phyloP scores from a whole-genome alignment of 2,888 invertebrate species.

The Ceratothoa steindachneri region DNA sequence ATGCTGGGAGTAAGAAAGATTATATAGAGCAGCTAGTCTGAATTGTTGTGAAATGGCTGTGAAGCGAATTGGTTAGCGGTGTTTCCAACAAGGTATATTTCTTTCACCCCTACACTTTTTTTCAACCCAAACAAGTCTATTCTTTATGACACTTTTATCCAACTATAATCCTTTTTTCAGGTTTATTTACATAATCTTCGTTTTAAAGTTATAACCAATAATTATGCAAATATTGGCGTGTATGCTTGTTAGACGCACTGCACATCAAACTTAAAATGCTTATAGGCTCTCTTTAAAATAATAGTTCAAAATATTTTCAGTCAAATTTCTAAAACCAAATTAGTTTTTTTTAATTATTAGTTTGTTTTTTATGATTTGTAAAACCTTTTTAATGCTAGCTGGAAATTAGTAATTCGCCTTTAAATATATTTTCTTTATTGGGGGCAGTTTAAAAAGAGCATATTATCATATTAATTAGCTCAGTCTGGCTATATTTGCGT shows the following conservation, averaged over 20 bases:
- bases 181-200: not conserved
- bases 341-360: not conserved
- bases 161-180: not conserved
- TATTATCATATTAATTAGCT: not conserved
- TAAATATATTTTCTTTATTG: not conserved
- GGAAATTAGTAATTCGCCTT: not conserved
- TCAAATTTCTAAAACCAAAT: not conserved
- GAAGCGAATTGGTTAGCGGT: too few species aligned
- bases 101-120: too few species aligned
- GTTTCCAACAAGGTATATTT: too few species aligned
- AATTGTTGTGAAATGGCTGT: too few species aligned
- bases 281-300: not conserved
- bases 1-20: too few species aligned
- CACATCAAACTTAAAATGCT: not conserved
- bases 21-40: too few species aligned
- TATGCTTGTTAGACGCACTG: not conserved
- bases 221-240: not conserved
- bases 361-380: not conserved
- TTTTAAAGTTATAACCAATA: not conserved
- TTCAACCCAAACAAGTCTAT: too few species aligned
- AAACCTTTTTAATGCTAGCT: not conserved
- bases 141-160: not conserved
- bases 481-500: not conserved
- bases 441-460: not conserved
- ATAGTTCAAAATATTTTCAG: not conserved